Percentiles rank a stretch among this genome's conserved stretches.
Evolutionary conservation across 2,113 vertebrate genomes (phyloP).

Genomic region (Pluvianellus socialis): DNA sequence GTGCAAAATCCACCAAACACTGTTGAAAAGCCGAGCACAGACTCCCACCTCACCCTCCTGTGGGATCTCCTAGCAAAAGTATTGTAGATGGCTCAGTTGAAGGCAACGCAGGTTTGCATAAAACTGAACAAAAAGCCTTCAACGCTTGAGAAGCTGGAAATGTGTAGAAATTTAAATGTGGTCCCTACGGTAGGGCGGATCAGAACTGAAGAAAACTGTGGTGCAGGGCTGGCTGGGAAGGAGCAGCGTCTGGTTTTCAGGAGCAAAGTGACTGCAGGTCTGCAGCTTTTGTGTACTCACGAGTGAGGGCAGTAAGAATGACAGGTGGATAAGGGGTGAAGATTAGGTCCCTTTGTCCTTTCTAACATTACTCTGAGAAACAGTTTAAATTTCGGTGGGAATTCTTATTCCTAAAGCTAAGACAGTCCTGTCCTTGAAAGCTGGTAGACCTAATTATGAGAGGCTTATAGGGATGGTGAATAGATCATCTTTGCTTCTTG

Average conservation of each 20-base stretch:
- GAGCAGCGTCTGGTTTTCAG: neutral
- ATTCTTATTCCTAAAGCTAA: neutral
- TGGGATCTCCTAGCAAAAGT: neutral
- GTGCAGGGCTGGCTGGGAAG: neutral
- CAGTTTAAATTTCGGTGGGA: neutral
- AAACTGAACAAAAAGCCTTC: neutral
- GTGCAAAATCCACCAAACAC: neutral
- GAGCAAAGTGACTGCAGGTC: neutral
- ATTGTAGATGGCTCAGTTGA: neutral
- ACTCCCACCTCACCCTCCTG: neutral
- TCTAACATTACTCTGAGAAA: neutral
- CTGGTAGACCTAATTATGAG: constrained; percentile 54
- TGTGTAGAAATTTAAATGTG: neutral
- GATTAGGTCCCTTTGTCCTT: neutral
- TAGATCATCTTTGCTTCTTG: constrained; percentile 50
- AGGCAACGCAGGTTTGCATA: neutral
- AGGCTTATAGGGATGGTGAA: constrained; percentile 59
- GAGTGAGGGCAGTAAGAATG: neutral
- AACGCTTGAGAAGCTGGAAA: neutral
- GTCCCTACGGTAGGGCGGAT: neutral
- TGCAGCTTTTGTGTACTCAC: neutral
- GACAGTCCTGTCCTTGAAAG: constrained; percentile 44
- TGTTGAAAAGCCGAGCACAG: neutral
- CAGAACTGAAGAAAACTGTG: neutral
- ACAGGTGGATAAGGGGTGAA: neutral